These are phyloP conservation scores for Acanthopagrus latus DNA, from an alignment of 2,797 vertebrate genomes.

Conservation along the genomic window DNA sequence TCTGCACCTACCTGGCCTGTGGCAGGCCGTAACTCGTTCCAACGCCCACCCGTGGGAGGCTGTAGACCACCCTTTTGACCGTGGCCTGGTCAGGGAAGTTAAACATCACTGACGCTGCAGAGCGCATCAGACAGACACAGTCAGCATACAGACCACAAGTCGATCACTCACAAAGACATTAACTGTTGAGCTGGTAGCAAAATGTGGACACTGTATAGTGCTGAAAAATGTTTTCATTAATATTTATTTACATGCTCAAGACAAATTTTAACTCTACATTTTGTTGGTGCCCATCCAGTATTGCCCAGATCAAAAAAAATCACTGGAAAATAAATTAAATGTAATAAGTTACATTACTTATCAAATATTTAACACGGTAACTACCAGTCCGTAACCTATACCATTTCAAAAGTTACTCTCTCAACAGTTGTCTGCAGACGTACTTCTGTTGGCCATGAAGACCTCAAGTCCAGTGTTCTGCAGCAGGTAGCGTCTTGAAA, in stretches of 20 bases:
- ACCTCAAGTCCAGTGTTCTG: slow-evolving; percentile 98
- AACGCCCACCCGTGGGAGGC: slow-evolving; percentile 97
- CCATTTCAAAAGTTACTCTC: too few relatives aligned
- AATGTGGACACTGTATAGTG: not conserved
- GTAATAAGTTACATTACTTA: too few relatives aligned
- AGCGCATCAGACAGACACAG: slow-evolving; percentile 37
- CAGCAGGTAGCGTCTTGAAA: slow-evolving; percentile 95
- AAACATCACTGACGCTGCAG: slow-evolving; percentile 98
- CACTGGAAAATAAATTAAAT: too few relatives aligned
- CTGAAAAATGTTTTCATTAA: not conserved
- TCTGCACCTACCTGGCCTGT: slow-evolving; percentile 93
- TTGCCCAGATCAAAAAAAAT: too few relatives aligned
- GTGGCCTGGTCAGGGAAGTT: slow-evolving; percentile 99
- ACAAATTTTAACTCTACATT: too few relatives aligned
- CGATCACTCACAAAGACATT: not conserved
- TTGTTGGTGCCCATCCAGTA: too few relatives aligned
- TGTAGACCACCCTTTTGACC: slow-evolving; percentile 98
- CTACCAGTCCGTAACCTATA: too few relatives aligned
- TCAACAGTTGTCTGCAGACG: slow-evolving; percentile 56
- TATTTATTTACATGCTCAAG: not conserved
- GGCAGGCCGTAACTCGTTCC: slow-evolving; percentile 99
- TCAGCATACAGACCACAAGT: not conserved
- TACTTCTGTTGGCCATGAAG: slow-evolving; percentile 99
- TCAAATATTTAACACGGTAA: too few relatives aligned
- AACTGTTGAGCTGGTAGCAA: not conserved